phyloP scores from a whole-genome alignment of 2,888 invertebrate genomes.

The Lamellibrachia columna region DNA sequence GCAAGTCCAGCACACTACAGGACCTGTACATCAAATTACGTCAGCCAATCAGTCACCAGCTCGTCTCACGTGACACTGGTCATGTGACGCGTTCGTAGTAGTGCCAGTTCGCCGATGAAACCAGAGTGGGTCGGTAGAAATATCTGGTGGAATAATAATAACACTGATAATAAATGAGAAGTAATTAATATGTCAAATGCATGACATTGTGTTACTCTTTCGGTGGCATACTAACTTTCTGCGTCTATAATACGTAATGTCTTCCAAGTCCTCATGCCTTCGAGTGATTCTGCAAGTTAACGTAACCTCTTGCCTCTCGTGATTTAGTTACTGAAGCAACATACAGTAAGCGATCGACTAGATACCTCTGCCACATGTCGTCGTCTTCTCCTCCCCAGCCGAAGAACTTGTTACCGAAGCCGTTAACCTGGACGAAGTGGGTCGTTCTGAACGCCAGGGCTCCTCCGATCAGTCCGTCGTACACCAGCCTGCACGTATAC shows the following conservation, averaged over 20 bases:
- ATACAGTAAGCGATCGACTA: neutral
- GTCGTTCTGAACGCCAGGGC: slow-evolving; percentile 28
- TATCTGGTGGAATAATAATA: no score
- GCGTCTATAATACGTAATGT: neutral
- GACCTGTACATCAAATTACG: no score
- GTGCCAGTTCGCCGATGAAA: no score
- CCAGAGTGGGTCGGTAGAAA: no score
- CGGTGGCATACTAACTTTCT: neutral
- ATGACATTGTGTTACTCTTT: neutral
- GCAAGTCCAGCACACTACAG: no score
- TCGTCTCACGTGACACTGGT: no score
- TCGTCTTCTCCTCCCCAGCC: slow-evolving; percentile 39
- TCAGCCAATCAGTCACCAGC: no score
- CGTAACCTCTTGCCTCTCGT: neutral
- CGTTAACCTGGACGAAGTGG: slow-evolving; percentile 32
- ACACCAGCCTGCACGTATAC: slow-evolving; percentile 28
- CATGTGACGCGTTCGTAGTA: no score
- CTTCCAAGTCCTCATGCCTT: neutral
- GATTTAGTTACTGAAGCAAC: neutral
- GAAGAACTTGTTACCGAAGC: slow-evolving; percentile 33
- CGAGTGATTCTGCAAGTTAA: neutral
- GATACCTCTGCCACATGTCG: slow-evolving; percentile 32
- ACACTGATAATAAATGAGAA: no score
- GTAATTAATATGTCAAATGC: neutral
- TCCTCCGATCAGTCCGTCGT: slow-evolving; percentile 34